Evolutionary conservation across 2,888 invertebrate genomes (phyloP), one percentile per base, ranked within the genome.

Genomic region (Acronicta leporina): DNA sequence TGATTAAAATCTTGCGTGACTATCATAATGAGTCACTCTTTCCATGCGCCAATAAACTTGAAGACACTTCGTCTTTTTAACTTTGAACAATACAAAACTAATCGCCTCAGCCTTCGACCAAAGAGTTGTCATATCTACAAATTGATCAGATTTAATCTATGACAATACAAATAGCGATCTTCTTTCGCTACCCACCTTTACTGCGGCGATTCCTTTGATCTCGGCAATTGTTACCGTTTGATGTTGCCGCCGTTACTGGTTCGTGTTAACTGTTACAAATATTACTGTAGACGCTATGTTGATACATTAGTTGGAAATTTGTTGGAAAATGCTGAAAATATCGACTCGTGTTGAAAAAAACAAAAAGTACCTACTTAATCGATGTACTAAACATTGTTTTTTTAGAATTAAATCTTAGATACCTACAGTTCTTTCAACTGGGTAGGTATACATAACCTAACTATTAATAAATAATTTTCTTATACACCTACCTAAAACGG

Each of bases 261-360:
- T 89, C 84, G 80, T 86, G 90, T 91, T 87, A 80, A 75, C 79
- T 79, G 77, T 80, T 73, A 77, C 69, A 81, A 84, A 86, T 87
- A 87, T 84, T 87, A 86, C 85, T 77, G 82, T 85, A 86, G 87
- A 87, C 87, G 58, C 50, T 57, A 53, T 75, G 77, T 73, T 77
- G 72, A 63, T 68, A 76, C 66, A 64, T 54, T 74, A 43, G 60
- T 54, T 43, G 42, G 51, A 67, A 67, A 75, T 27, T 67, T 48
- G 62, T 64, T 59, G 61, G 54, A 70, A 73, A 64, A 63, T 50
- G 65, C 73, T 69, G 46, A 33, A 71, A 70, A 71, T 58, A 51
- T 46, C 20, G 35, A n/a, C 9, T 48, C 16, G 33, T 40, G 27
- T 53, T 45, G 20, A 25, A n/a, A 14, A 50, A 55, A 52, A 52